These are phyloP conservation scores for Zaprionus nigranus DNA, from an alignment of 1,140 invertebrate genomes.

Conservation along the genomic window DNA sequence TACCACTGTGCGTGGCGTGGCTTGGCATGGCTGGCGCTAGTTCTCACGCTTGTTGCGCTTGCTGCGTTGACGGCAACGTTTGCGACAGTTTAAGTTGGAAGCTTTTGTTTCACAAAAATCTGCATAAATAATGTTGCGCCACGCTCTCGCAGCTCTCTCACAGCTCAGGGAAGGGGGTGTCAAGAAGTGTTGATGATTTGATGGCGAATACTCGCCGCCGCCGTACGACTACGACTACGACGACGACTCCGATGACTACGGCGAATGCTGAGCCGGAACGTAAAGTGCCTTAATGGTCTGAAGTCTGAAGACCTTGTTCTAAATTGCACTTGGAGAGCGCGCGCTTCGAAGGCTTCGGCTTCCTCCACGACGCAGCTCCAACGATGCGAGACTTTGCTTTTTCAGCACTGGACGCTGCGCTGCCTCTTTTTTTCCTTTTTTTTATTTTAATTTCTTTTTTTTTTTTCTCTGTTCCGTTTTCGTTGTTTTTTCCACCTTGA, in stretches of 20 bases:
- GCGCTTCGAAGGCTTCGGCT: conserved; percentile 31
- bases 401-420: conserved; percentile 4
- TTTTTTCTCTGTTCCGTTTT: background rate
- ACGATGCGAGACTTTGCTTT: conserved; percentile 12
- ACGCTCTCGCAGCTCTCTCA: conserved; percentile 35
- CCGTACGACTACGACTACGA: background rate
- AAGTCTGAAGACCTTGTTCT: conserved; percentile 56
- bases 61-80: conserved; percentile 48
- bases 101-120: conserved; percentile 67
- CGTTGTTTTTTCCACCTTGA: background rate
- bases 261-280: conserved; percentile 67
- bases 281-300: conserved; percentile 56
- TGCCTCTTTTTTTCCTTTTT: background rate
- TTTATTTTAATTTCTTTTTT: background rate
- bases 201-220: conserved; percentile 44
- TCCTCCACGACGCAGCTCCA: conserved; percentile 9
- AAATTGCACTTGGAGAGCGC: conserved; percentile 38
- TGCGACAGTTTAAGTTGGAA: conserved; percentile 60
- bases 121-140: conserved; percentile 77
- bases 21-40: conserved; percentile 54
- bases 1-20: conserved; percentile 43
- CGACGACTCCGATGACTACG: background rate
- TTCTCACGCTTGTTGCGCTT: conserved; percentile 77
- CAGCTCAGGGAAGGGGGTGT: background rate
- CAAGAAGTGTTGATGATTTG: conserved; percentile 75